Evolutionary conservation across 2,113 vertebrate genomes (phyloP).

Genomic region (Galbula dea): DNA sequence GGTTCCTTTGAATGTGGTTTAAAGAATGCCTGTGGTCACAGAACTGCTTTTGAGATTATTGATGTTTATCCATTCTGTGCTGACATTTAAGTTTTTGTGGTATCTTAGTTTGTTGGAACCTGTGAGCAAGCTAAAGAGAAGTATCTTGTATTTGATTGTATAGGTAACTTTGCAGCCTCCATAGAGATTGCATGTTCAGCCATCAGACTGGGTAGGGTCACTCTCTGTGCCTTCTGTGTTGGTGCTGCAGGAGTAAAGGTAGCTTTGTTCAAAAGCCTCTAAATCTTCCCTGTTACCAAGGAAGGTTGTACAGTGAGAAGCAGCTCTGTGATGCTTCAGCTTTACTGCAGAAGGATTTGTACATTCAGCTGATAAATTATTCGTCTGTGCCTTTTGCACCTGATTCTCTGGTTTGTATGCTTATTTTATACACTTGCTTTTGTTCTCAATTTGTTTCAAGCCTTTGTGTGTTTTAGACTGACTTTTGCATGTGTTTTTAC

Average conservation of each 20-base stretch:
- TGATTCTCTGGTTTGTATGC: constrained; percentile 54
- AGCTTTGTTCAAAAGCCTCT: constrained; percentile 65
- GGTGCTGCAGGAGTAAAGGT: constrained; percentile 62
- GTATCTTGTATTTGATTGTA: fast-evolving
- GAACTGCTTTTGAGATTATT: neutral
- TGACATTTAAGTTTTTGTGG: neutral
- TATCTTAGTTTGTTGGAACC: neutral
- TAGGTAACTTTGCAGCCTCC: neutral
- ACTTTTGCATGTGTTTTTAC: constrained; percentile 33
- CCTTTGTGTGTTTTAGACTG: constrained; percentile 66
- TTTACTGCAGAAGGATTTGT: constrained; percentile 54
- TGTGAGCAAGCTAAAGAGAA: neutral
- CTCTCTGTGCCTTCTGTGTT: constrained; percentile 2
- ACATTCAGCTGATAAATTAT: constrained; percentile 57
- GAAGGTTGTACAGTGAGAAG: constrained; percentile 54
- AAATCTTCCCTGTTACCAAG: constrained; percentile 53
- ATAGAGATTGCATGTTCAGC: neutral
- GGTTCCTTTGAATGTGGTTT: neutral
- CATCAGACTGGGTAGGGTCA: neutral
- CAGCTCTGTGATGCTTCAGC: constrained; percentile 47
- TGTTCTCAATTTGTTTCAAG: constrained; percentile 68
- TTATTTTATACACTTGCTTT: constrained; percentile 60
- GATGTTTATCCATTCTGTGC: neutral
- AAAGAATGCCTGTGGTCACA: neutral
- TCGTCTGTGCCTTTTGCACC: constrained; percentile 62